A percentile compares a stretch with the other conserved stretches of the same genome.
Conservation (phyloP, 1,140 invertebrate species). For the Achroia grisella region DNA sequence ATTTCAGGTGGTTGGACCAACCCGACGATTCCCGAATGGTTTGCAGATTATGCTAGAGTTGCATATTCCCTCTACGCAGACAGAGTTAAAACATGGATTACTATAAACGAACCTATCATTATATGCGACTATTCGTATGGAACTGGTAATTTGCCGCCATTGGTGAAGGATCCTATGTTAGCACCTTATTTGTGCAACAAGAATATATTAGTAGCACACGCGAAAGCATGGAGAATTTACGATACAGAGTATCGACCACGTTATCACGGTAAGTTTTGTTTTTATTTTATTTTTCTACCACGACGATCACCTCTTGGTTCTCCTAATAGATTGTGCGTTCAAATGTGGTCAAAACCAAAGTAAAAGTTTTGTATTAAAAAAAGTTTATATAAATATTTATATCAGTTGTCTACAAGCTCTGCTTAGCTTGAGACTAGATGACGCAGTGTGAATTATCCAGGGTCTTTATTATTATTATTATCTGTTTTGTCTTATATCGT, state of each 20-base stretch:
- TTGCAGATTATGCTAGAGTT: conserved; percentile 44
- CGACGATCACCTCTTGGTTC: no score
- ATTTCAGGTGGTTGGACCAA: conserved; percentile 73
- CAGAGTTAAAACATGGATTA: conserved; percentile 40
- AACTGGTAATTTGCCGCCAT: conserved; percentile 51
- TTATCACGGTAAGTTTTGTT: conserved; percentile 1
- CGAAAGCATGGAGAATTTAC: conserved; percentile 74
- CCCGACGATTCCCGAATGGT: conserved; percentile 46
- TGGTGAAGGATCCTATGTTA: conserved; percentile 52
- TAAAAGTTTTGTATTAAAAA: no score
- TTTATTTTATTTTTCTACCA: neutral
- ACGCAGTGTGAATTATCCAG: no score
- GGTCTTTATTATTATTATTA: no score
- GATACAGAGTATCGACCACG: conserved; percentile 67
- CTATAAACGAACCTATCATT: conserved; percentile 22
- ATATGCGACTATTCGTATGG: conserved; percentile 47
- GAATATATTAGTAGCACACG: conserved; percentile 72
- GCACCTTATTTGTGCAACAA: conserved; percentile 67
- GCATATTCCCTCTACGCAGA: conserved; percentile 44
- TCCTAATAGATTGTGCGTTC: no score
- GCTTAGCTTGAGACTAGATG: no score
- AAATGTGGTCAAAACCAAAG: no score
- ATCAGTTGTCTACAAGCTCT: no score
- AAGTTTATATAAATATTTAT: no score
- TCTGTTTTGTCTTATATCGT: no score